Conservation (phyloP, 2,888 invertebrate genomes). For the Melolontha melolontha region DNA sequence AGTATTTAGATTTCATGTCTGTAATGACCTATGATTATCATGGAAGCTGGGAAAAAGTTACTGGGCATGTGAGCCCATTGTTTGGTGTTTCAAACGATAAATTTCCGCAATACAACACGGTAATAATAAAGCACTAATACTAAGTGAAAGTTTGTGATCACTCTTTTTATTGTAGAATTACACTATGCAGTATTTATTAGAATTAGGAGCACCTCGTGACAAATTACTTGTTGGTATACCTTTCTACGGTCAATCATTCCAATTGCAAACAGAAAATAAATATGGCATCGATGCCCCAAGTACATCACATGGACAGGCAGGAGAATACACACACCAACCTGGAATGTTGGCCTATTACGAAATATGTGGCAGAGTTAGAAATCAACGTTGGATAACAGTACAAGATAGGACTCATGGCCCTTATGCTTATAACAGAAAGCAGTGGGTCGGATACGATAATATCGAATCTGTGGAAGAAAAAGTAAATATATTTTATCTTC, state of each 20-base stretch:
- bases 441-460: conserved; percentile 94
- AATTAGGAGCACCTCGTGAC: conserved; percentile 79
- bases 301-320: conserved; percentile 81
- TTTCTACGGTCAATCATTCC: conserved; percentile 89
- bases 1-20: conserved; percentile 81
- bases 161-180: conserved; percentile 72
- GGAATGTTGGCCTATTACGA: conserved; percentile 92
- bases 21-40: conserved; percentile 92
- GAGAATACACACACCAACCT: conserved; percentile 85
- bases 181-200: conserved; percentile 81
- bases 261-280: conserved; percentile 67
- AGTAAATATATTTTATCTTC: too few relatives aligned
- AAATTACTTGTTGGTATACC: conserved; percentile 87
- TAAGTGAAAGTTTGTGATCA: conserved; percentile 18
- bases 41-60: conserved; percentile 86
- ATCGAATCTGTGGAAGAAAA: conserved; percentile 80
- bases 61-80: conserved; percentile 86
- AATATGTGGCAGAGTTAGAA: conserved; percentile 80
- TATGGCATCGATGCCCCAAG: conserved; percentile 73
- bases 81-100: conserved; percentile 74
- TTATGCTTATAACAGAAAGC: conserved; percentile 81
- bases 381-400: conserved; percentile 73
- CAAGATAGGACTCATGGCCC: conserved; percentile 76
- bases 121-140: conserved; percentile 68
- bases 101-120: conserved; percentile 82